phyloP scores from a whole-genome alignment of 2,113 vertebrate genomes.

The Nothoprocta perdicaria region DNA sequence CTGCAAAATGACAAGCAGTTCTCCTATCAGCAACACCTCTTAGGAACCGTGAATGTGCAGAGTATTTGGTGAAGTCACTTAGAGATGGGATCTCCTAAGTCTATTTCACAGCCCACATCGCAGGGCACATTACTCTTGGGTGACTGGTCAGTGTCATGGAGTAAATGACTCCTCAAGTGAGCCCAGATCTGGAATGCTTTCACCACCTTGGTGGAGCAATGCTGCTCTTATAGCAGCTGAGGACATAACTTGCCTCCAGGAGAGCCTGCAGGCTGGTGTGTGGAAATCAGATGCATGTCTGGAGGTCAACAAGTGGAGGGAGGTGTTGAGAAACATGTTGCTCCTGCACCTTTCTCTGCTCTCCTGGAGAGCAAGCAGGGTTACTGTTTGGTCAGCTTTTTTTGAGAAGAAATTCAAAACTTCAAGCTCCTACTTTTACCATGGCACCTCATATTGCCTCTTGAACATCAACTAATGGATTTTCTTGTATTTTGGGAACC shows the following conservation, averaged over 20 bases:
- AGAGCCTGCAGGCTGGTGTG: not conserved
- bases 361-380: not conserved
- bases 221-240: not conserved
- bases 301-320: not conserved
- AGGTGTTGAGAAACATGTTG: not conserved
- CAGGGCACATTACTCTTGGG: not conserved
- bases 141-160: not conserved
- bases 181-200: not conserved
- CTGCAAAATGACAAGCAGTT: not conserved
- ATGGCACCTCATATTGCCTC: not conserved
- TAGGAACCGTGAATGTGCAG: rapidly evolving
- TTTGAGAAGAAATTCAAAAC: not conserved
- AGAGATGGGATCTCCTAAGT: not conserved
- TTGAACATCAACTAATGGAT: not conserved
- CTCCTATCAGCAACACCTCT: rapidly evolving
- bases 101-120: not conserved
- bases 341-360: not conserved
- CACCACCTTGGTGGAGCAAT: not conserved
- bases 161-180: not conserved
- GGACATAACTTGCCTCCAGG: not conserved
- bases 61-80: rapidly evolving
- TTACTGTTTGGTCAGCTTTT: not conserved
- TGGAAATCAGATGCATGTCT: not conserved
- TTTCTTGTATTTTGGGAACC: not conserved
- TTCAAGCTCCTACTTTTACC: not conserved